Base-by-base conservation (phyloP, 2,797 vertebrate genomes). In the Vireo griseus region DNA sequence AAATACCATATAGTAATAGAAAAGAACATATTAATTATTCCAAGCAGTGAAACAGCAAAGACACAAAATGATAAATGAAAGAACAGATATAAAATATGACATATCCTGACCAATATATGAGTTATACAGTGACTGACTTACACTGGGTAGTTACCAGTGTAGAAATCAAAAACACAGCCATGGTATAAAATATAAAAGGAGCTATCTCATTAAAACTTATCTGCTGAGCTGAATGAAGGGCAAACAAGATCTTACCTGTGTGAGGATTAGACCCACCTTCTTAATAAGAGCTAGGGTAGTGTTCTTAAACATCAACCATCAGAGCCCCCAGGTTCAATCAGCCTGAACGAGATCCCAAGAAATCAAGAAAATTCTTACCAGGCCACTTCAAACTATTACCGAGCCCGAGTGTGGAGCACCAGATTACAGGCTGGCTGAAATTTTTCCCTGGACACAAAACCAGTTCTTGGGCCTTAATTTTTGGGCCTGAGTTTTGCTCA, bases 321-420 rank as follows among this genome's bases (percentile, higher is more conserved):
- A 45, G 82, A 91, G 83, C 45, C 65, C 33, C 86, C 65, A 94
- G 66, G 72, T 81, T 79, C 92, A 92, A 92, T 96, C 91, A 96
- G 86, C 37, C 35, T 84, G 86, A 95, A 96, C 78, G 86, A 97
- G 94, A 94, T 90, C 86, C 79, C 74, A 92, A 83, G 65, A 94
- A 96, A 97, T 97, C 93, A 94, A 96, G 95, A 94, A n/a, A 73
- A 86, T 69, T 71, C 91, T 86, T 95, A 59, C 89, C 63, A 93
- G 79, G 65, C 59, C 57, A 55, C 83, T 96, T 93, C 62, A 68
- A 84, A 86, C 82, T 91, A 86, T 92, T 92, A 79, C 16, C 47
- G 76, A 92, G 69, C 47, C 77, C 24, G 87, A 78, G 24, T 12
- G 65, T 8, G 24, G 58, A 94, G 67, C 66, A 75, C 74, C 79